Conservation (phyloP, 2,888 invertebrate genomes). For the Branchipolynoe longqiensis region DNA sequence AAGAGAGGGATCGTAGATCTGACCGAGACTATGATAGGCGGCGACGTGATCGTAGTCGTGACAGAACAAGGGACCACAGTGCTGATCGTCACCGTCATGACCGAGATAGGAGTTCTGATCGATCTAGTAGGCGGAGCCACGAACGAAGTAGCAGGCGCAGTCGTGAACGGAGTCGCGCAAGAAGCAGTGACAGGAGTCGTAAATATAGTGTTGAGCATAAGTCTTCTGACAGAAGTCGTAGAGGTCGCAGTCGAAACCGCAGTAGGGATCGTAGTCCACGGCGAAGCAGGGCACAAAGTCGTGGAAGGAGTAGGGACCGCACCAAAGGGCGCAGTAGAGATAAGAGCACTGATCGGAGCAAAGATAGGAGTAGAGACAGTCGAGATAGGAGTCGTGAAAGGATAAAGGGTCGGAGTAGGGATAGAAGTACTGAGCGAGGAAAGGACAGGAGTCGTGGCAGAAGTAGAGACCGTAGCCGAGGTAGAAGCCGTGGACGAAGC, state of each 20-base stretch:
- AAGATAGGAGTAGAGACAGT: neutral
- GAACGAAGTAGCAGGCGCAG: conserved; percentile 24
- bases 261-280: conserved; percentile 23
- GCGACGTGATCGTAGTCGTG: neutral
- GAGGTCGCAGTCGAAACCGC: conserved; percentile 1
- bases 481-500: neutral
- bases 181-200: conserved; percentile 6
- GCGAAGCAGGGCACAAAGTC: neutral
- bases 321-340: neutral
- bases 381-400: conserved; percentile 6
- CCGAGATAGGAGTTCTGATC: conserved; percentile 5
- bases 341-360: neutral
- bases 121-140: neutral
- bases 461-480: neutral
- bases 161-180: neutral
- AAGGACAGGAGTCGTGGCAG: neutral
- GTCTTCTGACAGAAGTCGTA: neutral
- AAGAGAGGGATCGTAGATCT: neutral
- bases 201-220: conserved; percentile 5
- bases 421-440: neutral
- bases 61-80: conserved; percentile 4
- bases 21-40: conserved; percentile 3
- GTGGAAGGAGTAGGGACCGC: neutral
- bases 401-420: neutral
- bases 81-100: neutral